Evolutionary conservation across 2,113 vertebrate species (phyloP).

Genomic region (Cacatua alba): DNA sequence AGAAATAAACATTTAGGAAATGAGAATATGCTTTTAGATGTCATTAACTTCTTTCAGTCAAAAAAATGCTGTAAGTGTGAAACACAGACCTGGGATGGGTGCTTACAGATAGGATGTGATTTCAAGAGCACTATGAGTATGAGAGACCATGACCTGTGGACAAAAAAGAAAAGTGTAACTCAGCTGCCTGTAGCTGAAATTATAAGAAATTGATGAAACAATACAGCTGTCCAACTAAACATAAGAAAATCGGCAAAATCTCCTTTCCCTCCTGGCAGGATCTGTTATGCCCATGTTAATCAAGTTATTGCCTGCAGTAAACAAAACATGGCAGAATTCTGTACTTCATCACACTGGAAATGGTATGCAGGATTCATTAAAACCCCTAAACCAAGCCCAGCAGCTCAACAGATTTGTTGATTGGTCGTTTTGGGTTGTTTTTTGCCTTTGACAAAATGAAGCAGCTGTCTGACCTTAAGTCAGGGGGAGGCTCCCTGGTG

Average conservation of each 20-base stretch:
- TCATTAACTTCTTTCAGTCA: neutral
- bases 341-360: neutral
- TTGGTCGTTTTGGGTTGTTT: neutral
- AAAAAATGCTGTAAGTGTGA: neutral
- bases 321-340: neutral
- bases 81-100: neutral
- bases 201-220: neutral
- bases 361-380: neutral
- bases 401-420: neutral
- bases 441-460: neutral
- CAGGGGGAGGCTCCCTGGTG: neutral
- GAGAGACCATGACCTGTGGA: neutral
- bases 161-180: neutral
- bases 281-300: neutral
- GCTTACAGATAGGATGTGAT: neutral
- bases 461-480: neutral
- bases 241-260: neutral
- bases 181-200: neutral
- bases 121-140: neutral
- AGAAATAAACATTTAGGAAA: neutral
- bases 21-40: neutral
- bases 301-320: neutral
- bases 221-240: neutral
- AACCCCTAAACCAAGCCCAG: neutral
- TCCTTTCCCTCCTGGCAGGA: neutral